Evolutionary conservation across 1,140 invertebrate species (phyloP), one percentile per base, ranked within the genome.

Genomic region (Psix sp.): DNA sequence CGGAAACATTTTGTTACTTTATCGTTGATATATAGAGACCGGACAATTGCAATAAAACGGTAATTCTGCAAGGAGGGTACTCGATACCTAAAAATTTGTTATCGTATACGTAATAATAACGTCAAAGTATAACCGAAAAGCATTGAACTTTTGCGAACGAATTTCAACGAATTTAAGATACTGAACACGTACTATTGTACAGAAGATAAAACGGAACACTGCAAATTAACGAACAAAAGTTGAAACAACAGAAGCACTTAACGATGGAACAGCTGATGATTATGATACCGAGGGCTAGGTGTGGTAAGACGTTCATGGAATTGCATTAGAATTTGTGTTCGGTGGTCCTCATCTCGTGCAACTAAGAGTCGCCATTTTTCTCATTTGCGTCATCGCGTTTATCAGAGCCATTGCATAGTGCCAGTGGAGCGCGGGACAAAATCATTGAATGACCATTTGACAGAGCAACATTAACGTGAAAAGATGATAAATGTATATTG

Each of bases 71-170:
- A 56, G 3, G n/a, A 15, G 35, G 16, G 18, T 40, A 33, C 16
- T 54, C 16, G 35, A 11, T 46, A 20, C 33, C 35, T 45, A 56
- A 17, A 59, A 46, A 49, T 67, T 67, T 70, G 40, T 66, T 54
- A 43, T 62, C 49, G 56, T 46, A 40, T 42, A 31, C 40, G 36
- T 59, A 38, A 24, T 26, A 15, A 31, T 24, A 15, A 33, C 15
- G 45, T 43, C 43, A 46, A 45, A 14, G 15, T 45, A 5, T 5
- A 24, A 59, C 20, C 46, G 11, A 24, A 38, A 29, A 57, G 49
- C 29, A 66, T 49, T 71, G 39, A 67, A 67, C 67, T 76, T 76
- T 66, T 63, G 74, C 24, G 74, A 76, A 76, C 74, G 74, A 76
- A 76, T 76, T 57, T 71, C 74, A 76, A 76, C 74, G 74, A 76